Base-by-base conservation (phyloP, 1,140 invertebrate species). In the Charaxes varanes region DNA sequence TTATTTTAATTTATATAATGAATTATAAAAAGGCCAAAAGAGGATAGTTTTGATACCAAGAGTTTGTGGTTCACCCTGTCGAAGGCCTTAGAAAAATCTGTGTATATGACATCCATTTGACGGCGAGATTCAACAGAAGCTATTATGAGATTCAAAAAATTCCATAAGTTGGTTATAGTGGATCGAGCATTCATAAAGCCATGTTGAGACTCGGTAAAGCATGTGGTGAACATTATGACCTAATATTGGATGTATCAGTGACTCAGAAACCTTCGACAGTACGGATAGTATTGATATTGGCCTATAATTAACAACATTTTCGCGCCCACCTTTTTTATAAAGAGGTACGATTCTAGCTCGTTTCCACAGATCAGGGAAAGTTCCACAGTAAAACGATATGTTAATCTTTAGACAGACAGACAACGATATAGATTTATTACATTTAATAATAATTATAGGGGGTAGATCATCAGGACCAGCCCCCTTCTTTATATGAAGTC, bases 261-360 rank as follows among this genome's bases (percentile, higher is more conserved):
- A 8, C 23, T 49, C 46, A 17, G 42, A 49, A 2, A 49, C 6
- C 18, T 49, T 49, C 1, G 46, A 22, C 6, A 49, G n/a, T 7
- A n/a, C 23, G 6, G 45, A 41, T 5, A 48, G n/a, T 7, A 48
- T 48, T 1, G 45, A 41, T 3, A 48, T 48, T 4, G 38, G 37
- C 0, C 45, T 16, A 13, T 48, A 48, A 19, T 48, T 48, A 14
- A 5, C 24, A 7, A 41, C 16, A 12, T 41, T 21, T 1, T 15
- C 10, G 3, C 4, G 2, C 5, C 16, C 30, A 4, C 21, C 30
- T 33, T 41, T 41, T 22, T 41, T 41, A 13, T 16, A 41, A 11
- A 41, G 8, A 1, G 40, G 40, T 5, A 33, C 30, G 7, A 41
- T 41, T 34, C 32, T 2, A 12, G 32, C 8, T 6, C 12, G n/a